Conservation (phyloP, 2,888 invertebrate species). For the Philonicus albiceps region DNA sequence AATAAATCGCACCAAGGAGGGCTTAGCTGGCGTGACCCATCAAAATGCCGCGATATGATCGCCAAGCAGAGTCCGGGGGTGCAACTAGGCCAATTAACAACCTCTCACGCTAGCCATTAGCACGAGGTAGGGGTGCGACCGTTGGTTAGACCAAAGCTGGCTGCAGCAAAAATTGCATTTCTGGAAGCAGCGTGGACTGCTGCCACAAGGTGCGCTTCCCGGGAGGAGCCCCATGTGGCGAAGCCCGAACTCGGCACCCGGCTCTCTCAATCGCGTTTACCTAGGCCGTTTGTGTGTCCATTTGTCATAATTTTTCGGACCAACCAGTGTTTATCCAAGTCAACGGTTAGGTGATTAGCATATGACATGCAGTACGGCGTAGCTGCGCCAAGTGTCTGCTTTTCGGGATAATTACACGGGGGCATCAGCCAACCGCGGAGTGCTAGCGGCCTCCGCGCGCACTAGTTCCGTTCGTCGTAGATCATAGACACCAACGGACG, state of each 20-base stretch:
- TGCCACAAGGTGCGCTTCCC: neutral
- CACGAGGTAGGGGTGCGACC: neutral
- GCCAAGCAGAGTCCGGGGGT: conserved; percentile 16
- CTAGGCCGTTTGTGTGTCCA: neutral
- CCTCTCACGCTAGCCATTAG: conserved; percentile 33
- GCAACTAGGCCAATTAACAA: conserved; percentile 43
- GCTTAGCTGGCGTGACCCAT: conserved; percentile 37
- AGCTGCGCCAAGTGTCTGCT: neutral
- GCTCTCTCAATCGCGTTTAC: neutral
- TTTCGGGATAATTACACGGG: neutral
- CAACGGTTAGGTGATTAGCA: conserved; percentile 28
- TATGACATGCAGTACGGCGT: neutral
- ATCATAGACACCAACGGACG: neutral
- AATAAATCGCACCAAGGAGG: conserved; percentile 33
- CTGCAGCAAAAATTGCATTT: neutral
- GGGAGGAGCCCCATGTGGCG: neutral
- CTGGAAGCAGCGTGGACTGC: neutral
- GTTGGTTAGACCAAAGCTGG: neutral
- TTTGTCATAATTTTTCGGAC: conserved; percentile 31
- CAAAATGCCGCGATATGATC: conserved; percentile 26
- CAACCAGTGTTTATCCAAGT: conserved; percentile 1
- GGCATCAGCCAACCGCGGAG: neutral
- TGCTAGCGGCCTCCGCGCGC: neutral
- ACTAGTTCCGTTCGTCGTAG: neutral
- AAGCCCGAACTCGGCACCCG: neutral